Base-by-base conservation (phyloP, 1,140 invertebrate genomes). In the Drosophila ironensis region DNA sequence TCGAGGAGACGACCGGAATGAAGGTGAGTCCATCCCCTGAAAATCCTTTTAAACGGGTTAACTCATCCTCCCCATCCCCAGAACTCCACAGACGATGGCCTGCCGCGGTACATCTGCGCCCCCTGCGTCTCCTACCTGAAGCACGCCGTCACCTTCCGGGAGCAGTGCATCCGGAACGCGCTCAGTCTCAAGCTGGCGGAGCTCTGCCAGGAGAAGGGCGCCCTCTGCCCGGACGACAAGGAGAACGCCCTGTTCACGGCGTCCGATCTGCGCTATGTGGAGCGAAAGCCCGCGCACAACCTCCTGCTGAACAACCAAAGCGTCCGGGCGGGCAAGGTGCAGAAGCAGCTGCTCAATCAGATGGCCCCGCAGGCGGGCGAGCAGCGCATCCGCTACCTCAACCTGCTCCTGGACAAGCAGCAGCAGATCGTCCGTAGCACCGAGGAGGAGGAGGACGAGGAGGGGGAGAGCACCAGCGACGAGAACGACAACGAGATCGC, bases 91-190 rank as follows among this genome's bases (percentile, higher is more conserved):
- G 76, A 89, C 35, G 88, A 89, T 46, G 78, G 78, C 4, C 47
- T 89, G 20, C 88, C 88, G 0, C 33, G 53, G 1, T 56, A 67
- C 19, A 89, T 89, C 20, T 89, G 88, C 56, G 88, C 88, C 9
- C 41, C 86, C 5, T 89, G 88, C 48, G 88, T 89, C 44, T 89
- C 88, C 11, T 89, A 89, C 54, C 47, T 89, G 11, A 89, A 89
- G 60, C 88, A 89, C 33, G 88, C 88, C 11, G 80, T 81, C 37
- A 89, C 75, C 56, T 89, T 89, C 46, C 72, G 88, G 1, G 87
- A 89, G 48, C 88, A 89, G 44, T 72, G 70, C 44, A 88, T 89
- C 9, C 80, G 74, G 19, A 89, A 88, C 35, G 61, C 75, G 0
- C 52, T 89, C 11, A 87, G 73, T 11, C 81, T 89, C 0, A 88